Base-by-base conservation (phyloP, 1,140 invertebrate species). In the Dreissena polymorpha region DNA sequence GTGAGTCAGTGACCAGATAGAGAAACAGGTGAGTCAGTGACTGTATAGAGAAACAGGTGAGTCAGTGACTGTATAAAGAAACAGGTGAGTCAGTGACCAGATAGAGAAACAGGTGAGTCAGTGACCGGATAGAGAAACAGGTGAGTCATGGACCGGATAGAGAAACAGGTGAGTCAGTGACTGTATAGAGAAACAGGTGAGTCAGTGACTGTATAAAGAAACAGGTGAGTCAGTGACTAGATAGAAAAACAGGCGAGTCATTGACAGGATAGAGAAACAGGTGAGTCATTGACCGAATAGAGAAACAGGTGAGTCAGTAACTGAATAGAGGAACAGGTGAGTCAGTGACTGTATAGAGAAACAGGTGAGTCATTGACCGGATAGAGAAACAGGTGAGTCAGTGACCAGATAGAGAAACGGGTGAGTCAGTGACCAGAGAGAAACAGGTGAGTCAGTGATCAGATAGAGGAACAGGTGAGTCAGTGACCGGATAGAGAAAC, bases 1-100 rank as follows among this genome's bases (percentile, higher is more conserved):
- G 16, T 23, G 57, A 60, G 57, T 60, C 3, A 60, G 57, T 23
- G 57, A 60, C 21, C 57, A 10, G 3, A 60, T 60, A n/a, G 57
- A 60, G 21, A 60, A 60, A 3, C 57, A 60, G 57, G 57, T 60
- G 89, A 92, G 76, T 92, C 7, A 68, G 75, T 16, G 79, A 88
- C 18, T 89, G 86, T 57, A 90, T 93, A 82, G 89, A 93, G 79
- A 90, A 87, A 70, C 90, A 93, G 88, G 92, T 93, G 87, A 65
- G 39, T 39, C 39, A 39, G 39, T 39, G 39, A 39, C 39, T 8
- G 8, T 39, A 39, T 39, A 39, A 8, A 39, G 39, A 39, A n/a
- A 90, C 10, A 84, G 80, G 16, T 72, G 79, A 63, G 89, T 92
- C 7, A 68, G 75, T 16, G 79, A 88, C 18, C 90, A 85, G 51